Base-by-base conservation (phyloP, 2,888 invertebrate species). In the Drosophila nr. perissopoda region DNA sequence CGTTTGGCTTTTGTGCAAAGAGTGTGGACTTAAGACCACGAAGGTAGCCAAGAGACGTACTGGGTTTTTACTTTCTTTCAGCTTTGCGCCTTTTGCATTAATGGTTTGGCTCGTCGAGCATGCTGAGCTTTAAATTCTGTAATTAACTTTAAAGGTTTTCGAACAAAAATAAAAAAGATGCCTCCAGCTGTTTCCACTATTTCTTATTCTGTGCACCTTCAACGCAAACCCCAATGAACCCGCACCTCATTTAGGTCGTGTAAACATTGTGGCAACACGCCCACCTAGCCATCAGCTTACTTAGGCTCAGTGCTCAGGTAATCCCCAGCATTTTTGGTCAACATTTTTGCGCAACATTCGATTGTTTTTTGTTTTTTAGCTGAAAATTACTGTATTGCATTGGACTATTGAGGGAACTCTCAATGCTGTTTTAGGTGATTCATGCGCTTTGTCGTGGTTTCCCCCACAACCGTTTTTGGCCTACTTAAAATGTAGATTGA, bases 341-440 rank as follows among this genome's bases (percentile, higher is more conserved):
- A 75, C 42, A 45, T 29, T 40, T 71, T 85, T 87, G 73, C 72
- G 83, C 82, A 87, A 85, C 87, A 84, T 84, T 87, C 73, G 65
- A n/a, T 57, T 66, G 66, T 69, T 78, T 76, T 27, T 80, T 63
- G 49, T 60, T 21, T 48, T 29, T 76, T 49, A 27, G 18, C 29
- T 69, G 72, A 54, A 67, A 61, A 67, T 63, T 60, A 21, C 27
- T 65, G 58, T 29, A 25, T 72, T 61, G 69, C 73, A 58, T 57
- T 69, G 59, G 53, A 34, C 52, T 73, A 51, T 72, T 53, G 77
- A 73, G 77, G 45, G 58, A 38, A 34, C 51, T 42, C n/a, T 78
- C 66, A 82, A 73, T 79, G 80, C 52, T 75, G 72, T 59, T 69
- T 65, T 54, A 53, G 51, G 31, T 85, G 85, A 85, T 73, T 85